A percentile compares a stretch with the other conserved stretches of the same genome.
phyloP scores from a whole-genome alignment of 2,113 vertebrate genomes.

The Hepsetus odoe region DNA sequence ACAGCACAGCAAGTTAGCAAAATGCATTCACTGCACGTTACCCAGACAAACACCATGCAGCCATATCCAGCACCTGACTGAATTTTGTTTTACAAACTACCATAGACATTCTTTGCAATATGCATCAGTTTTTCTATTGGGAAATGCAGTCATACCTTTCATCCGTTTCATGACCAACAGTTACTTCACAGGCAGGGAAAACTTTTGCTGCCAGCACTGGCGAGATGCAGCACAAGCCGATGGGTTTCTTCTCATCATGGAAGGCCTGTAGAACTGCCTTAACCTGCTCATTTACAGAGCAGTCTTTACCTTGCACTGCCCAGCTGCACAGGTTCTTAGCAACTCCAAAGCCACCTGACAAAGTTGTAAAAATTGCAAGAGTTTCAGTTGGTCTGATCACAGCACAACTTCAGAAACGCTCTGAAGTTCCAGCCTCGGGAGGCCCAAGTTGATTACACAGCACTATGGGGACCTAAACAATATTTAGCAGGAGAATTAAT shows the following conservation, averaged over 20 bases:
- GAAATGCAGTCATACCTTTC: conserved; percentile 61
- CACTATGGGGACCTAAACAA: too few relatives aligned
- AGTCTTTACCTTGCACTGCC: conserved; percentile 84
- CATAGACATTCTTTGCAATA: neutral
- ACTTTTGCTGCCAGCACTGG: conserved; percentile 81
- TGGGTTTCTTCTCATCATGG: conserved; percentile 76
- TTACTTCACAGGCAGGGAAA: conserved; percentile 82
- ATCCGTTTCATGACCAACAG: conserved; percentile 74
- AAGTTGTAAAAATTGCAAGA: neutral
- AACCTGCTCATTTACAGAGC: conserved; percentile 72
- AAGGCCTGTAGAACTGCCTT: conserved; percentile 76
- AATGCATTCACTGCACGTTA: too few relatives aligned
- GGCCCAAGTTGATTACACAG: too few relatives aligned
- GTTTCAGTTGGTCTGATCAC: neutral
- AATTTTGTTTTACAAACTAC: neutral
- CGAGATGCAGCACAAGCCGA: conserved; percentile 82
- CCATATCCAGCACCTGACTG: too few relatives aligned
- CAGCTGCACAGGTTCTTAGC: conserved; percentile 84
- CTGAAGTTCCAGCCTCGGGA: too few relatives aligned
- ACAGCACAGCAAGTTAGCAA: too few relatives aligned
- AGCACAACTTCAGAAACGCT: too few relatives aligned
- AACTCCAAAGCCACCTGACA: conserved; percentile 79
- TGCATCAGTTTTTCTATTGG: neutral
- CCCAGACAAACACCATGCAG: too few relatives aligned
- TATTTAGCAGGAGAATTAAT: too few relatives aligned